These are phyloP conservation scores for Drosophila colorata DNA, from an alignment of 2,888 invertebrate genomes.

Conservation along the genomic window DNA sequence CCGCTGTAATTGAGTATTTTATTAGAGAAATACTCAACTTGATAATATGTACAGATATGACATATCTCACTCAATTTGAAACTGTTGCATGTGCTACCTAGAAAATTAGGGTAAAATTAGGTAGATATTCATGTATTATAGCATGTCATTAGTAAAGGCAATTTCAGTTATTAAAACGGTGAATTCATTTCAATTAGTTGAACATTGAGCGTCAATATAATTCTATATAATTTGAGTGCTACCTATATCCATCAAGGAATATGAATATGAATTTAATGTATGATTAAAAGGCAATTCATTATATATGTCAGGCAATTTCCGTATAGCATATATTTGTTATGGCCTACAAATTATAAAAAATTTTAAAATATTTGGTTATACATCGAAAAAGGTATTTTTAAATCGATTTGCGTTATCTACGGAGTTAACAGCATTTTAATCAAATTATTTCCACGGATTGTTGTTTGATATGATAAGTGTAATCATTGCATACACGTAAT, in stretches of 20 bases:
- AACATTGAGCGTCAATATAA: not conserved
- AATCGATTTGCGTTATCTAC: not conserved
- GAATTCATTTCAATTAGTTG: constrained; percentile 5
- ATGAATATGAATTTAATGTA: constrained; percentile 1
- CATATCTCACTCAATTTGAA: constrained; percentile 4
- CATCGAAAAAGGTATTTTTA: too few relatives aligned
- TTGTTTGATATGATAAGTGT: not conserved
- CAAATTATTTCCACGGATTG: not conserved
- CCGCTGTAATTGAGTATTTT: not conserved
- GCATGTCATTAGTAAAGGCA: constrained; percentile 23
- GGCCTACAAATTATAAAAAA: not conserved
- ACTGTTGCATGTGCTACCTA: not conserved
- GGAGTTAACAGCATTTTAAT: not conserved
- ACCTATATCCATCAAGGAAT: constrained; percentile 1
- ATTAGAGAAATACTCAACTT: not conserved
- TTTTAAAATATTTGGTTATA: not conserved
- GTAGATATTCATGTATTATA: not conserved
- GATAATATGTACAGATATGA: too few relatives aligned
- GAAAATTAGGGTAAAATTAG: not conserved
- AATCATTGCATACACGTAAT: not conserved
- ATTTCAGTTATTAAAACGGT: constrained; percentile 40
- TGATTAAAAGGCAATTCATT: not conserved
- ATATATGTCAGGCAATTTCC: not conserved
- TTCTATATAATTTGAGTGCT: not conserved
- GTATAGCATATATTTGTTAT: not conserved